Percentiles rank a stretch among this genome's conserved stretches.
phyloP scores from a whole-genome alignment of 2,888 invertebrate genomes.

The Brachylomia viminalis region DNA sequence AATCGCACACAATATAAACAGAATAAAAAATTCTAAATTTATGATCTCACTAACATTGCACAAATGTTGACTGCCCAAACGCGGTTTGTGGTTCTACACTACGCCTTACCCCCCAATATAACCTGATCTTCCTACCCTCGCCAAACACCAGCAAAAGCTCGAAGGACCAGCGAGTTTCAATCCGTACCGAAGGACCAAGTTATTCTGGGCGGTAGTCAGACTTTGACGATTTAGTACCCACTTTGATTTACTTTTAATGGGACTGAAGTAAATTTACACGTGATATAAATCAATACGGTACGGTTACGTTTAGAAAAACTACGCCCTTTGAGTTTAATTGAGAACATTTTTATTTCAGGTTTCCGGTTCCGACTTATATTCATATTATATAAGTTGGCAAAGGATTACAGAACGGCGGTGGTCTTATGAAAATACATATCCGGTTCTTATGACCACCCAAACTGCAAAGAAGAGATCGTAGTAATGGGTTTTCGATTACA shows the following conservation, averaged over 20 bases:
- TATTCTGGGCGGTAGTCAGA: slow-evolving; percentile 64
- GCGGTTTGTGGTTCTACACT: slow-evolving; percentile 72
- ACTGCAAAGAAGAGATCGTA: background rate
- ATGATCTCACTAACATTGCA: slow-evolving; percentile 70
- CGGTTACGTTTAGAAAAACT: slow-evolving; percentile 62
- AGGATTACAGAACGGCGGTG: background rate
- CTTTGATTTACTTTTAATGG: slow-evolving; percentile 84
- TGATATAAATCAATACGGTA: slow-evolving; percentile 80
- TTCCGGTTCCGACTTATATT: slow-evolving; percentile 42
- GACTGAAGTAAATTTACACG: slow-evolving; percentile 79
- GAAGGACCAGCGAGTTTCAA: slow-evolving; percentile 9
- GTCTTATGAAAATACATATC: background rate
- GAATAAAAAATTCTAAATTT: slow-evolving; percentile 68
- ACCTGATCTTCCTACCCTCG: slow-evolving; percentile 13
- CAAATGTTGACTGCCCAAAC: slow-evolving; percentile 74
- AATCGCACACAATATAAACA: slow-evolving; percentile 63
- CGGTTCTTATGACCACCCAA: background rate
- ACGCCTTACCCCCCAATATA: slow-evolving; percentile 67
- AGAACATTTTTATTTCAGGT: slow-evolving; percentile 53
- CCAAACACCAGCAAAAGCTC: slow-evolving; percentile 43
- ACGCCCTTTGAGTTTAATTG: slow-evolving; percentile 58
- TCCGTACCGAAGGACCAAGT: slow-evolving; percentile 41
- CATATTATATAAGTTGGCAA: background rate
- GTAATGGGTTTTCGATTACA: background rate
- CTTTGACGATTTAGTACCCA: slow-evolving; percentile 82